Evolutionary conservation across 2,113 vertebrate species (phyloP), one percentile per base, ranked within the genome.

Genomic region (Centropus unirufus): DNA sequence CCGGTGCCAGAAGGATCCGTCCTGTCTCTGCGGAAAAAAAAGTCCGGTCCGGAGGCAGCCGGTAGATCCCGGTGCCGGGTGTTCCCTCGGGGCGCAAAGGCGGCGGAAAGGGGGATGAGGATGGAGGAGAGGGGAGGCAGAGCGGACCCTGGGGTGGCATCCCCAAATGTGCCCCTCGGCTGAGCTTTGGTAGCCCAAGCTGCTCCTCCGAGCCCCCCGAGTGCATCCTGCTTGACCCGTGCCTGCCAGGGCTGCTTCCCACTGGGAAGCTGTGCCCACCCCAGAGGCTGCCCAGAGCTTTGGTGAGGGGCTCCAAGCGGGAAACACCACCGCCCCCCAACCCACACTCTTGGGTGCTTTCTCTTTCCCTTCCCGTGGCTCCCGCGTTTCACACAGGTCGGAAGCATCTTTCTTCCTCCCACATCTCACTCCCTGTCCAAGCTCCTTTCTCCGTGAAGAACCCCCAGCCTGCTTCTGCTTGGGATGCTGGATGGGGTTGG

Each of bases 381-480:
- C 69, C 64, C 0, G 1, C 62, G 1, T 57, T 14, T 20, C 0
- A 0, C 9, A 24, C 17, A 2, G 46, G 8, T 81, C 40, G n/a
- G 67, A 29, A 81, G 42, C 69, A 57, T 47, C 84, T 67, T 64
- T 54, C 44, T 88, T 22, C 8, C 47, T 8, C 34, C 14, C 12
- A 5, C 29, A 18, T 4, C 26, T 66, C 34, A 6, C 20, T 52
- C 70, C 22, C 32, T 27, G 14, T 36, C 24, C 74, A 69, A 3
- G 8, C 23, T 49, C 36, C 11, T 54, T 49, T 67, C 64, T 52
- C 20, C 27, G 4, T 0, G 3, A 55, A 70, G 8, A 49, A 68
- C 20, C 40, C 29, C 64, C 20, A 12, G 0, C 5, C 51, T 75
- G 55, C 26, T 52, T 13, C n/a, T 34, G 64, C 55, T 26, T 0